Evolutionary conservation across 2,888 invertebrate genomes (phyloP), one percentile per base, ranked within the genome.

Genomic region (Watsonalla binaria): DNA sequence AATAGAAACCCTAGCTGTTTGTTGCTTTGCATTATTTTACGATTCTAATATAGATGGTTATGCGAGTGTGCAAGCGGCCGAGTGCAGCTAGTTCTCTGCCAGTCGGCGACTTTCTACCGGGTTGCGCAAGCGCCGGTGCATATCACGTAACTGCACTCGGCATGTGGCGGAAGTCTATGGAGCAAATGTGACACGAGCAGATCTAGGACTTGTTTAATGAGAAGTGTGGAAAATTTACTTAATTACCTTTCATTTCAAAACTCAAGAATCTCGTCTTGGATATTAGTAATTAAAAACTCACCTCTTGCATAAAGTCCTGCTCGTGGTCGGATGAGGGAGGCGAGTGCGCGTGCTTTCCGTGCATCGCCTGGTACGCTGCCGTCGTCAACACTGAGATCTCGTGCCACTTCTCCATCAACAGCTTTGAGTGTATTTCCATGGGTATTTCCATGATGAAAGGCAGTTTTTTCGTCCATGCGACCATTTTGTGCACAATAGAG

Each of bases 401-500:
- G 86, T 98, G 98, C 99, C 99, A 99, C 89, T 98, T 98, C 90
- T 98, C 97, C 78, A 98, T 99, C 76, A 99, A 92, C 69, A 99
- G 92, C 90, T 97, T 95, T 62, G 98, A 98, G 87, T 98, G 98
- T 68, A 97, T 96, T 90, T 98, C 97, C 75, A 98, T 97, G 52
- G 99, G 98, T 69, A 99, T 94, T 90, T 99, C 98, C 86, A 96
- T 93, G 86, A 98, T 99, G 91, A 99, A 99, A 56, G 99, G 99
- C 86, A 99, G 92, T 90, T 98, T 95, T 89, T 98, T 98, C 75
- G 99, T 99, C 99, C 99, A 99, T 87, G 98, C 98, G 66, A 99
- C 99, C 92, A 99, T 94, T 91, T 98, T 98, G 92, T 97, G 97
- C 56, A 99, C 99, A 76, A 99, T 99, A 66, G 98, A 98, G 92